Evolutionary conservation across 2,797 vertebrate species (phyloP), one percentile per base, ranked within the genome.

Genomic region (Gorsachius magnificus): DNA sequence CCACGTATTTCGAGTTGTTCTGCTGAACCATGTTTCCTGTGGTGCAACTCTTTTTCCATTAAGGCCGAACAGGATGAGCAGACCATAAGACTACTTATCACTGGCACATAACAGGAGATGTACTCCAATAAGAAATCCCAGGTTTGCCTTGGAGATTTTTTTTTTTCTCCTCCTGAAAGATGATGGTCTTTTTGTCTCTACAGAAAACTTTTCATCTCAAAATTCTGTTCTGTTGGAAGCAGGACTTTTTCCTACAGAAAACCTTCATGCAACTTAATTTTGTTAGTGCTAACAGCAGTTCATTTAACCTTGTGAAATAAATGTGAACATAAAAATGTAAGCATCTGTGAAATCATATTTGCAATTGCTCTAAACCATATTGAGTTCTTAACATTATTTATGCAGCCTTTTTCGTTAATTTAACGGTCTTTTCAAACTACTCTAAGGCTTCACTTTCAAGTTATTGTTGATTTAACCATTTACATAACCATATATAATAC

Each of bases 301-400:
- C 58, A 76, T 83, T 88, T 95, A 91, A 93, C 87, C 76, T 81
- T 69, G 76, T 81, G 77, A 94, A 93, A 88, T 81, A 94, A 93
- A 95, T 46, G 50, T 54, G 76, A 91, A 69, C 58, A 72, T 75
- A 96, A 91, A 93, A 95, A 71, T 7, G 18, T 71, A 93, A 91
- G 77, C 69, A 75, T 83, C 88, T 95, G 83, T 88, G 91, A 94
- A 94, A 91, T 93, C 72, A n/a, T 81, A 95, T 91, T 89, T 78
- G 36, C 16, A 86, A 76, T 51, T 89, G 61, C 85, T 93, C 54
- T 81, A 91, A 85, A 90, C 51, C 61, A 81, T 75, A 90, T 16
- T 94, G 84, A 86, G 63, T 48, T 90, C 21, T 13, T 75, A 91
- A 61, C 18, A 74, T 80, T 60, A 87, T 64, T 95, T 95, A 85